Evolutionary conservation across 2,888 invertebrate genomes (phyloP), one percentile per base, ranked within the genome.

Genomic region (Meta bourneti): DNA sequence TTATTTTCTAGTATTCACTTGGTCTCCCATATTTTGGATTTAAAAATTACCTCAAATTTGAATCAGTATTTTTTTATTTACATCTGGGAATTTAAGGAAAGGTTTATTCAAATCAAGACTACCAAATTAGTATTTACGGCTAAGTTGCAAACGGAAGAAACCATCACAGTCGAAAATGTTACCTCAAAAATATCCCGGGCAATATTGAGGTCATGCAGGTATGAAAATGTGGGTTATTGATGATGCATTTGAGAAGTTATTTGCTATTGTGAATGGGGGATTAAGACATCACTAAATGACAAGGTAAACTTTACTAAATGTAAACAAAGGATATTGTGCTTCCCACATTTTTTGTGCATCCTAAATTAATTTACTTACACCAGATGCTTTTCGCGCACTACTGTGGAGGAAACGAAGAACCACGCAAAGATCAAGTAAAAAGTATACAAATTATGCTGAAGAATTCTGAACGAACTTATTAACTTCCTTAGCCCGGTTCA

Each of bases 141-240:
- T 34, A 2, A 34, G 34, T n/a, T 34, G 34, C 4, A 34, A 34
- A 34, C 34, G 34, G 34, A 34, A 34, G n/a, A n/a, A n/a, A n/a
- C n/a, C n/a, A 34, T 34, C 34, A 34, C n/a, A 4, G 34, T 1
- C 34, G 34, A 34, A 34, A 34, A 34, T 34, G 16, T 61, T 61
- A 7, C 11, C 61, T 16, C 61, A 61, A 61, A 61, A 61, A 61
- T 61, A 11, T 11, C 11, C 16, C 16, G 4, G 16, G 5, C 11
- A 16, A 61, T 16, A 9, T 81, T n/a, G 70, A 87, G 87, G 87
- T 87, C 87, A 72, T 80, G 48, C 71, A 70, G 79, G 72, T 72
- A 79, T 79, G 54, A 79, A 71, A 80, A 87, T 72, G 79, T 79
- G 71, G 79, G 79, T 79, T 78, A 79, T 51, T 49, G 69, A 51